Conservation (phyloP, 2,113 vertebrate genomes). For the Cricetomys ansorgei region DNA sequence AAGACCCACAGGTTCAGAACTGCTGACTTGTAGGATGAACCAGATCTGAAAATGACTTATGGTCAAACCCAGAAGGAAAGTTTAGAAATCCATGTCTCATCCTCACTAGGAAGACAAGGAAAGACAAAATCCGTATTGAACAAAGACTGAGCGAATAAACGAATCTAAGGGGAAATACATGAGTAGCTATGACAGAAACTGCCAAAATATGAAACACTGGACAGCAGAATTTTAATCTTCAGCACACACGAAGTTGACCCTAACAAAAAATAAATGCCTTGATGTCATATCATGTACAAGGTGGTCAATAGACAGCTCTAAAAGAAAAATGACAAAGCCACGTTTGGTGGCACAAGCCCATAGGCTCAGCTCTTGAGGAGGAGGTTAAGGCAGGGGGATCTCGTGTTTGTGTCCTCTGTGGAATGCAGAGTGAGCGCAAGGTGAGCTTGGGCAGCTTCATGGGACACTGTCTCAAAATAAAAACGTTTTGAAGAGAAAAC, state of each 20-base stretch:
- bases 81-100: conserved; percentile 1
- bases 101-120: background rate
- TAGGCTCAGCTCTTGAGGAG: background rate
- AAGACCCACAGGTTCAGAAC: no score
- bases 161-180: background rate
- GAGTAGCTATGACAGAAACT: background rate
- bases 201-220: background rate
- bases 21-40: background rate
- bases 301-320: background rate
- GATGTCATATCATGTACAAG: background rate
- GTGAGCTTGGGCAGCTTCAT: background rate
- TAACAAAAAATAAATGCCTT: background rate
- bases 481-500: background rate
- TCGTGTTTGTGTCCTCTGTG: background rate
- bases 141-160: background rate
- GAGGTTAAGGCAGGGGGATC: no score
- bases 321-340: background rate
- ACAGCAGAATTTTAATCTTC: background rate
- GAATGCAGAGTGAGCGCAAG: background rate
- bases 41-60: background rate
- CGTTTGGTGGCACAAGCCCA: background rate
- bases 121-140: background rate
- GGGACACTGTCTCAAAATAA: background rate
- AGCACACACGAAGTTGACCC: background rate
- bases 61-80: background rate